A percentile compares a stretch with the other conserved stretches of the same genome.
Evolutionary conservation across 1,140 invertebrate species (phyloP).

Genomic region (Brachionus angularis): DNA sequence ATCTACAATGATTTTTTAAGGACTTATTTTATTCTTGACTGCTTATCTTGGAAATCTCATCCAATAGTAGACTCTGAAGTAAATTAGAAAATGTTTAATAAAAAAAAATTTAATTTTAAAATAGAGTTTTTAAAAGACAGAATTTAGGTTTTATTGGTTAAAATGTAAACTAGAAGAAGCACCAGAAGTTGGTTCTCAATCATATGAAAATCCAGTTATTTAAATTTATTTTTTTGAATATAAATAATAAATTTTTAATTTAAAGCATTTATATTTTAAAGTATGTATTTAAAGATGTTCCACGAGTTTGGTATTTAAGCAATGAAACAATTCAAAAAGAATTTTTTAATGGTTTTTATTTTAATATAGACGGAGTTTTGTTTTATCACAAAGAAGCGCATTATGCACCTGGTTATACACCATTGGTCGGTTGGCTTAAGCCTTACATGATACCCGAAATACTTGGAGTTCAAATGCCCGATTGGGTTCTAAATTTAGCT

Average conservation of each 20-base stretch:
- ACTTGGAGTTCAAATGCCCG: slow-evolving; percentile 62
- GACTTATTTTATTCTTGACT: slow-evolving; percentile 73
- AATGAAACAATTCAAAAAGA: slow-evolving; percentile 33
- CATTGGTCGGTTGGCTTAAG: slow-evolving; percentile 81
- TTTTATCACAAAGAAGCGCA: slow-evolving; percentile 61
- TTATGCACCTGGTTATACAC: slow-evolving; percentile 73
- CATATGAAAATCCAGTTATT: slow-evolving; percentile 57
- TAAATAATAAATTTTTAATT: slow-evolving; percentile 56
- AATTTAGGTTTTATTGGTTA: slow-evolving; percentile 74
- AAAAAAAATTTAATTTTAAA: background rate
- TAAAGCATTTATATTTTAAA: slow-evolving; percentile 43
- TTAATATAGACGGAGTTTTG: slow-evolving; percentile 56
- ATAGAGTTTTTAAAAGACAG: slow-evolving; percentile 62
- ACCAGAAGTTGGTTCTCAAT: slow-evolving; percentile 53
- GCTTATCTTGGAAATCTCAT: slow-evolving; percentile 72
- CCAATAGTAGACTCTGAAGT: slow-evolving; percentile 26
- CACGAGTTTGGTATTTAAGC: slow-evolving; percentile 48
- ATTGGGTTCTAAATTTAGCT: slow-evolving; percentile 42
- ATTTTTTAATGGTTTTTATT: slow-evolving; percentile 28
- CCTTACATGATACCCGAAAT: slow-evolving; percentile 78
- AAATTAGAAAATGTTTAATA: background rate
- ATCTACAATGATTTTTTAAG: slow-evolving; percentile 66
- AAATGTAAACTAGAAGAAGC: slow-evolving; percentile 66
- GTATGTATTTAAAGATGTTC: slow-evolving; percentile 52
- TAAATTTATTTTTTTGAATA: slow-evolving; percentile 29